Percentiles rank a stretch among this genome's conserved stretches.
Evolutionary conservation across 2,888 invertebrate species (phyloP).

Genomic region (Norana najaformis): DNA sequence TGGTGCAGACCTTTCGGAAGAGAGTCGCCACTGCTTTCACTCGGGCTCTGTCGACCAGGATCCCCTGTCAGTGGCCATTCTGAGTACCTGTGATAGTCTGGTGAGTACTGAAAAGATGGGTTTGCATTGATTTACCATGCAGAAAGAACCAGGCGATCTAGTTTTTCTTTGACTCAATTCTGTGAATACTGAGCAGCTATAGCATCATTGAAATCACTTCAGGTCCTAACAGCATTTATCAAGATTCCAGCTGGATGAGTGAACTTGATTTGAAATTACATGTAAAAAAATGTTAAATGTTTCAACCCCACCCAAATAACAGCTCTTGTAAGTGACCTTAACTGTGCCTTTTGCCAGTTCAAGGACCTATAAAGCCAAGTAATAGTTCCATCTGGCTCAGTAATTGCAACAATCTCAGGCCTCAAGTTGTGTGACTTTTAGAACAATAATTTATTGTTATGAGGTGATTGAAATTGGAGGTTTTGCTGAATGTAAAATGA

Average conservation of each 20-base stretch:
- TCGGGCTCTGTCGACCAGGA: constrained; percentile 28
- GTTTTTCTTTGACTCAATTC: background rate
- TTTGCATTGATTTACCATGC: background rate
- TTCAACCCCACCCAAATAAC: background rate
- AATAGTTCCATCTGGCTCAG: background rate
- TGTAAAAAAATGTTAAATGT: background rate
- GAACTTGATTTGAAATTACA: background rate
- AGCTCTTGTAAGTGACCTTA: background rate
- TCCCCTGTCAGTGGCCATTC: constrained; percentile 17
- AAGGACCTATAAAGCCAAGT: background rate
- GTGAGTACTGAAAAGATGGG: background rate
- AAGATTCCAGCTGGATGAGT: background rate
- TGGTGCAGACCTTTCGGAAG: constrained; percentile 26
- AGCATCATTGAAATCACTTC: background rate
- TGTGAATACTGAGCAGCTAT: background rate
- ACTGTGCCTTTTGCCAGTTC: constrained; percentile 2
- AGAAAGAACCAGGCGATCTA: background rate
- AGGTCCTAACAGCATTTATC: background rate
- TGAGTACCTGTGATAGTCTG: constrained; percentile 17
- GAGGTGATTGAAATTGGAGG: background rate
- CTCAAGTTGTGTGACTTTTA: background rate
- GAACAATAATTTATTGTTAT: background rate
- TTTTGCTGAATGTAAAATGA: background rate
- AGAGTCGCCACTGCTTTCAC: constrained; percentile 25
- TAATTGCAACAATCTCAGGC: constrained; percentile 13